Evolutionary conservation across 2,888 invertebrate species (phyloP).

Genomic region (Timandra comae): DNA sequence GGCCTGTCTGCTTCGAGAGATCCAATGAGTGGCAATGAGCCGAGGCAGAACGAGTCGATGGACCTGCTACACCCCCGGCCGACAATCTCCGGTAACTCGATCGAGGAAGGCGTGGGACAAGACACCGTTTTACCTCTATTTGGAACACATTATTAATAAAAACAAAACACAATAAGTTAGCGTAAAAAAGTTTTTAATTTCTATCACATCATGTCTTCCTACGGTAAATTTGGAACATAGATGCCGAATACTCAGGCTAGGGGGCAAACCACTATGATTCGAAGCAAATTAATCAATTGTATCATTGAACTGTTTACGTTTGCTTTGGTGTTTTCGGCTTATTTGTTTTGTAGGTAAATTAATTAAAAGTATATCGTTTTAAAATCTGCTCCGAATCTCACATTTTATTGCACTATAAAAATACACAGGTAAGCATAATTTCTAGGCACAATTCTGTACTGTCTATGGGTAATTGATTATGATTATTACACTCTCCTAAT

Average conservation of each 20-base stretch:
- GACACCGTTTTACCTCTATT: slow-evolving; percentile 34
- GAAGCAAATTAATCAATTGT: slow-evolving; percentile 42
- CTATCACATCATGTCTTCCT: slow-evolving; percentile 74
- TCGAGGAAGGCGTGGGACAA: slow-evolving; percentile 63
- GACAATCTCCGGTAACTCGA: slow-evolving; percentile 41
- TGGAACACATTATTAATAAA: slow-evolving; percentile 14
- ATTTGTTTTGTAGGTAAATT: slow-evolving; percentile 14
- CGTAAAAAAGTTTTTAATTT: slow-evolving; percentile 73
- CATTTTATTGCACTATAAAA: slow-evolving; percentile 68
- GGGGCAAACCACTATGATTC: slow-evolving; percentile 60
- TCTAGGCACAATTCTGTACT: slow-evolving; percentile 75
- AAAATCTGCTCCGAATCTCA: slow-evolving; percentile 55
- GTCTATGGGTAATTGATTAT: slow-evolving; percentile 54
- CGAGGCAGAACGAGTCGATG: slow-evolving; percentile 51
- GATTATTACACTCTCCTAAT: slow-evolving; percentile 63
- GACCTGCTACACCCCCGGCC: slow-evolving; percentile 50
- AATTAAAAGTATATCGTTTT: too few species aligned
- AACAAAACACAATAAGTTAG: slow-evolving; percentile 43
- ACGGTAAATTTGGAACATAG: slow-evolving; percentile 67
- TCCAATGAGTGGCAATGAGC: slow-evolving; percentile 58
- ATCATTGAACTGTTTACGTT: slow-evolving; percentile 7
- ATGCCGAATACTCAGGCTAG: slow-evolving; percentile 61
- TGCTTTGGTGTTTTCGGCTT: slow-evolving; percentile 12
- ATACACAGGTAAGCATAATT: slow-evolving; percentile 69
- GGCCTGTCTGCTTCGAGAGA: slow-evolving; percentile 42